Conservation (phyloP, 2,797 vertebrate genomes). For the Luscinia luscinia region DNA sequence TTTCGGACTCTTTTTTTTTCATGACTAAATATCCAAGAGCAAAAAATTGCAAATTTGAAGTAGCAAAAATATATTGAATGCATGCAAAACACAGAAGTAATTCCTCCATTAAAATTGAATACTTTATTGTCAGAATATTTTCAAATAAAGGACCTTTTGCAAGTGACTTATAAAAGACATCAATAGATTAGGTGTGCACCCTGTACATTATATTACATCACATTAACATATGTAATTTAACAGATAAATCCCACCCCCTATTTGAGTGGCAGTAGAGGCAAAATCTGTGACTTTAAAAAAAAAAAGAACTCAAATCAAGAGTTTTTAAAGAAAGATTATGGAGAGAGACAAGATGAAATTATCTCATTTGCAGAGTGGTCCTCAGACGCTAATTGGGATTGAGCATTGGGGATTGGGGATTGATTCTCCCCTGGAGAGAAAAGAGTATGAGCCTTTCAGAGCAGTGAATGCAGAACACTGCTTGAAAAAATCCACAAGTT, state of each 20-base stretch:
- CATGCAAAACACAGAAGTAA: not conserved
- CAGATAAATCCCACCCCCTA: not conserved
- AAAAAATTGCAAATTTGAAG: not conserved
- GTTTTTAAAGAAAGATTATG: not conserved
- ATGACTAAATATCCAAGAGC: not conserved
- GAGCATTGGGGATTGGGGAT: not conserved
- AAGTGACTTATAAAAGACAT: not conserved
- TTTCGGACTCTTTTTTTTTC: not conserved
- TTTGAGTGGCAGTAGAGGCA: not conserved
- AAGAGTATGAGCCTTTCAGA: not conserved
- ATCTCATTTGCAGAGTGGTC: not conserved
- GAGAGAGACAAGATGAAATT: not conserved
- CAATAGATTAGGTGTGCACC: not conserved
- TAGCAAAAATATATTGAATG: not conserved
- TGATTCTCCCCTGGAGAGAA: not conserved
- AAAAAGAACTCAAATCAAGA: not conserved
- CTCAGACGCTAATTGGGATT: not conserved
- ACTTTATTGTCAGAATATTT: not conserved
- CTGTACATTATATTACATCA: not conserved
- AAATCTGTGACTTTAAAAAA: not conserved
- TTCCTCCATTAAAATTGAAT: not conserved
- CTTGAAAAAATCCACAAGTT: not conserved
- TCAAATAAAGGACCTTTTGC: not conserved
- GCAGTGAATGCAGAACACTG: not conserved
- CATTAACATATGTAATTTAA: not conserved